Percentiles rank a stretch among this genome's conserved stretches.
These are phyloP conservation scores for Anser cygnoides DNA, from an alignment of 2,113 vertebrate species.

Conservation along the genomic window DNA sequence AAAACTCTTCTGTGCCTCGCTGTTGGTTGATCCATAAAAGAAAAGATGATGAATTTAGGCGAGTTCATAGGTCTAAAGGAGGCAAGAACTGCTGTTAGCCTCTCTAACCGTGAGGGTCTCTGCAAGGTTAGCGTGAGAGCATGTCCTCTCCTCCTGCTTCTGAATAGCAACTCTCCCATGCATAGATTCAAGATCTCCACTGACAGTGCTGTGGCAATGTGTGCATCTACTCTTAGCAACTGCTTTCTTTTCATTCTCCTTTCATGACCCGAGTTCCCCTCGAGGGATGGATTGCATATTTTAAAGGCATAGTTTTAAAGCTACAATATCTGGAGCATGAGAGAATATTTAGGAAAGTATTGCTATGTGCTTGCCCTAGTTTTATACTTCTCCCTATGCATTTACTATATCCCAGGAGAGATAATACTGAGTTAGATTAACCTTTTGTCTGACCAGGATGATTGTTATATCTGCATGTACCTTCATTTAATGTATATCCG, in stretches of 20 bases:
- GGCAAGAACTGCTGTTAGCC: background rate
- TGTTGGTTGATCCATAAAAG: background rate
- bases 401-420: background rate
- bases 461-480: background rate
- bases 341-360: background rate
- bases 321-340: background rate
- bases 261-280: background rate
- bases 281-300: background rate
- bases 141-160: background rate
- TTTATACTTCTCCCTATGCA: background rate
- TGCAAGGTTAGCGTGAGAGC: background rate
- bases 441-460: background rate
- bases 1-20: background rate
- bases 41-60: background rate
- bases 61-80: background rate
- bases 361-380: background rate
- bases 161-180: background rate
- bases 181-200: background rate
- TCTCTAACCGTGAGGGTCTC: background rate
- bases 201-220: background rate
- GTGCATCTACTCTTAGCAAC: background rate
- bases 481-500: background rate
- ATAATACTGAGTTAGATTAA: background rate
- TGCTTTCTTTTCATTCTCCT: background rate
- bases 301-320: constrained; percentile 29